A percentile compares a stretch with the other conserved stretches of the same genome.
These are phyloP conservation scores for Microctonus aethiopoides DNA, from an alignment of 2,888 invertebrate genomes.

Conservation along the genomic window DNA sequence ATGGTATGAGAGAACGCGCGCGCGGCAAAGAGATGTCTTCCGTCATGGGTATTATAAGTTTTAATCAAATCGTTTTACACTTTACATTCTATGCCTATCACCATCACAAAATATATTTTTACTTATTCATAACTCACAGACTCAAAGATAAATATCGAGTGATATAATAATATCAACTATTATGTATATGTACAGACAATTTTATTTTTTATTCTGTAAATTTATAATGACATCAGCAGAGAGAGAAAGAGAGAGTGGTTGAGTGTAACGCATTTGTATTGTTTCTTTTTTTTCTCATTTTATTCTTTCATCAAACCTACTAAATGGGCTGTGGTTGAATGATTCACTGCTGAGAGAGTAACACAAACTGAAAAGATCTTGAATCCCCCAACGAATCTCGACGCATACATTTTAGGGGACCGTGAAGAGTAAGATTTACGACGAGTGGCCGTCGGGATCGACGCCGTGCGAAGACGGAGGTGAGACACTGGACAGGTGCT, in stretches of 20 bases:
- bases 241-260: too few species aligned
- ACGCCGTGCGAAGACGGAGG: slow-evolving; percentile 37
- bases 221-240: neutral
- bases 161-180: neutral
- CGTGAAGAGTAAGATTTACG: slow-evolving; percentile 42
- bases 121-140: neutral
- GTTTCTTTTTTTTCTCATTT: neutral
- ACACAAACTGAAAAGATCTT: slow-evolving; percentile 3
- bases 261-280: too few species aligned
- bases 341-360: neutral
- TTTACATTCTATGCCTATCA: slow-evolving; percentile 37
- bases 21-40: slow-evolving; percentile 44
- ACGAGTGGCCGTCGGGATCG: slow-evolving; percentile 37
- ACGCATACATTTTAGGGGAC: neutral
- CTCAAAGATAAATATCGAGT: neutral
- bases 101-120: neutral
- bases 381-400: slow-evolving; percentile 1
- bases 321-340: neutral
- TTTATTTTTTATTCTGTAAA: neutral
- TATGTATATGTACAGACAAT: too few species aligned
- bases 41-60: slow-evolving; percentile 59
- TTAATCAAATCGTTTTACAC: slow-evolving; percentile 63
- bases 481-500: slow-evolving; percentile 50
- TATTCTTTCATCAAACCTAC: neutral
- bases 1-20: neutral